These are phyloP conservation scores for Formica aserva DNA, from an alignment of 2,888 invertebrate species.

Conservation along the genomic window DNA sequence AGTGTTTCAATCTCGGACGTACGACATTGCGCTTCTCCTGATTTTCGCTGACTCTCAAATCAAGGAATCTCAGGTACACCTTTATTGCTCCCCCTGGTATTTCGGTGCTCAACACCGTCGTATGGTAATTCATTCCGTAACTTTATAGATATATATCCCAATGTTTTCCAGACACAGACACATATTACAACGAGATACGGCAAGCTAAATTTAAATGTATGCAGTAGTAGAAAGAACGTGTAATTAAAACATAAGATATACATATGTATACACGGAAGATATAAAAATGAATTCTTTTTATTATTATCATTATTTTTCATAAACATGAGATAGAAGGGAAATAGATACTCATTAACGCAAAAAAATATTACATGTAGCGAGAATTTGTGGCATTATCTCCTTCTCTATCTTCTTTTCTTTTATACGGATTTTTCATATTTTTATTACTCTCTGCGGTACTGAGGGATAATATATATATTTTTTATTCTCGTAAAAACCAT, in stretches of 20 bases:
- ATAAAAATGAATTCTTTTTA: neutral
- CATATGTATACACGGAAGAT: neutral
- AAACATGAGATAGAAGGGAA: neutral
- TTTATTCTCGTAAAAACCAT: constrained; percentile 30
- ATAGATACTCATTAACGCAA: neutral
- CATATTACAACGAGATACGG: constrained; percentile 4
- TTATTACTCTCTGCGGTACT: neutral
- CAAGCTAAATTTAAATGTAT: constrained; percentile 35
- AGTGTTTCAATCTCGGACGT: constrained; percentile 53
- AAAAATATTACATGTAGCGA: neutral
- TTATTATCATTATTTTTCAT: neutral
- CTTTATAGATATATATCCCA: neutral
- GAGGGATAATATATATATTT: constrained; percentile 14
- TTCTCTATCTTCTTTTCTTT: neutral
- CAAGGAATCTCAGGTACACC: constrained; percentile 13
- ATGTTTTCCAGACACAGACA: constrained; percentile 34
- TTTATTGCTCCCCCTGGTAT: constrained; percentile 48
- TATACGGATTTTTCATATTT: neutral
- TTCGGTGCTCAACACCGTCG: constrained; percentile 28
- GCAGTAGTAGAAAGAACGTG: neutral
- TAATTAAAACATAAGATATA: constrained; percentile 10
- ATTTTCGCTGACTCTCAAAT: constrained; percentile 38
- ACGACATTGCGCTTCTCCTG: constrained; percentile 22
- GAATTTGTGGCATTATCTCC: neutral
- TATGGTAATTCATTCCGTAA: constrained; percentile 25